phyloP scores from a whole-genome alignment of 2,113 vertebrate species.

The Sarotherodon lohbergeri region DNA sequence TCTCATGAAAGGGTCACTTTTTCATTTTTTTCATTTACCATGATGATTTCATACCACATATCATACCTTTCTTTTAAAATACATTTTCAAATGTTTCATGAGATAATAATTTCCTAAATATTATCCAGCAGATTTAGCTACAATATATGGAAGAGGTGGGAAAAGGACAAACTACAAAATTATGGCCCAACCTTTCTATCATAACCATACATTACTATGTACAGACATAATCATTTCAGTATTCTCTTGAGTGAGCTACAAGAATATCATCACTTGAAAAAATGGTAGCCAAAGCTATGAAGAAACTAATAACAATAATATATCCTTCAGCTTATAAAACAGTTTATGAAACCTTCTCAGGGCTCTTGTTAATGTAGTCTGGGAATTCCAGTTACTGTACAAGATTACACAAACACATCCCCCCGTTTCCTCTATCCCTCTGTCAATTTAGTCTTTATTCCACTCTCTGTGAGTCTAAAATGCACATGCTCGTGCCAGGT shows the following conservation, averaged over 20 bases:
- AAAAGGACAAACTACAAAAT: neutral
- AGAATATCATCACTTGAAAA: neutral
- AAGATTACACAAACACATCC: neutral
- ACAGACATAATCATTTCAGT: neutral
- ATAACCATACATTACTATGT: neutral
- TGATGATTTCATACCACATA: neutral
- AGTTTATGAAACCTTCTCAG: neutral
- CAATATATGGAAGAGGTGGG: neutral
- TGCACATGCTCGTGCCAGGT: conserved; percentile 28
- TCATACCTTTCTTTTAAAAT: neutral
- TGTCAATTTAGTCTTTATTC: conserved; percentile 10
- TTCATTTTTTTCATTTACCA: neutral
- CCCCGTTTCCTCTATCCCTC: neutral
- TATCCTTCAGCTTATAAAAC: neutral
- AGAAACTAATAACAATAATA: neutral
- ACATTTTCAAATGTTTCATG: neutral
- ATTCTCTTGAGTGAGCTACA: neutral
- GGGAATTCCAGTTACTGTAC: neutral
- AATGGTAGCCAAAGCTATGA: neutral
- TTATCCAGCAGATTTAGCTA: neutral
- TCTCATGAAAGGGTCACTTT: neutral
- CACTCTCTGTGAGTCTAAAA: neutral
- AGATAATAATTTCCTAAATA: neutral
- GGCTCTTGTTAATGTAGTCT: neutral
- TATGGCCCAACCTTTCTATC: neutral